Percentiles rank a stretch among this genome's conserved stretches.
Evolutionary conservation across 1,140 invertebrate species (phyloP).

Genomic region (Drosophila ogumai): DNA sequence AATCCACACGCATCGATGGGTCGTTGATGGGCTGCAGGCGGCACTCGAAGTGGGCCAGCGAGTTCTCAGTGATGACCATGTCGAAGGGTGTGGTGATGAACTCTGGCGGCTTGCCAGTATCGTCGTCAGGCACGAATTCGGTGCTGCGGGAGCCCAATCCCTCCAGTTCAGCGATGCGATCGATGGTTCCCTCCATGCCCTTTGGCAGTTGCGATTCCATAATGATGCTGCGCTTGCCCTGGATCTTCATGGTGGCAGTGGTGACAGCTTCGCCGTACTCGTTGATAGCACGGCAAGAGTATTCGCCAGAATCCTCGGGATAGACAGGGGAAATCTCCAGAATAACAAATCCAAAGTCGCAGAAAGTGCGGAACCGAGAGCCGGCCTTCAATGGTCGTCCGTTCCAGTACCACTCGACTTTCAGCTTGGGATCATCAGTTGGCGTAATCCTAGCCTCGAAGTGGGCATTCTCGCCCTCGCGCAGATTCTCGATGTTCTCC

Average conservation of each 20-base stretch:
- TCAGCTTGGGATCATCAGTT: conserved; percentile 96
- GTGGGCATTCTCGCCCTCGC: conserved; percentile 96
- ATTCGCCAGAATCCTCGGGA: conserved; percentile 97
- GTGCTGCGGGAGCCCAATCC: conserved; percentile 89
- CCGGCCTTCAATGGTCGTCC: conserved; percentile 95
- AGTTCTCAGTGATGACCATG: conserved; percentile 93
- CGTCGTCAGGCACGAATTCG: conserved; percentile 88
- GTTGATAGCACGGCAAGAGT: conserved; percentile 95
- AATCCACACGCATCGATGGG: conserved; percentile 96
- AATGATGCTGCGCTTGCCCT: conserved; percentile 95
- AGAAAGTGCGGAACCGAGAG: conserved; percentile 96
- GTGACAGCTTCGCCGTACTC: conserved; percentile 97
- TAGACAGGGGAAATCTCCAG: conserved; percentile 97
- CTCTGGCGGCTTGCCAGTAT: conserved; percentile 95
- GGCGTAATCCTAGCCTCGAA: conserved; percentile 97
- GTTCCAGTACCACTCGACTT: conserved; percentile 98
- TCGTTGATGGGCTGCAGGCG: conserved; percentile 95
- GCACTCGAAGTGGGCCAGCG: conserved; percentile 96
- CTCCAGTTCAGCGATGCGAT: conserved; percentile 97
- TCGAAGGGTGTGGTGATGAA: conserved; percentile 95
- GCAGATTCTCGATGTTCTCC: conserved; percentile 92
- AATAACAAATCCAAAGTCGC: conserved; percentile 97
- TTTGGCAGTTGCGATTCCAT: conserved; percentile 95
- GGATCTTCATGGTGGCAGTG: conserved; percentile 95
- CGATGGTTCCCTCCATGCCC: conserved; percentile 96